phyloP scores from a whole-genome alignment of 2,888 invertebrate species.

The Poecilus cupreus region DNA sequence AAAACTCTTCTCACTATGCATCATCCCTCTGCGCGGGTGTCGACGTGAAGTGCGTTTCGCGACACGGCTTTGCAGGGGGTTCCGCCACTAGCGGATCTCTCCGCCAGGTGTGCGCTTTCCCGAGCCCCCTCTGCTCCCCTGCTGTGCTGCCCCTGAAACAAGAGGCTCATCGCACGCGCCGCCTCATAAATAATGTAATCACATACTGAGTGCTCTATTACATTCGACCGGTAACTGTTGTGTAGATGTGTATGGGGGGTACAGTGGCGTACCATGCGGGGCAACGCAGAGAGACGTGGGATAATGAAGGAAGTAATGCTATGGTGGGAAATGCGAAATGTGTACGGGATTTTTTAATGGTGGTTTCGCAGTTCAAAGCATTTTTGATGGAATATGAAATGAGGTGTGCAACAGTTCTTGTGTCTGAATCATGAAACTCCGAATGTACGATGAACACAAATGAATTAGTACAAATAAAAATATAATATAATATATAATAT shows the following conservation, averaged over 20 bases:
- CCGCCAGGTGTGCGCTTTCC: conserved; percentile 33
- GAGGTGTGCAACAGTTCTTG: neutral
- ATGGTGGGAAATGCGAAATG: conserved; percentile 29
- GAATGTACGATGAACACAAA: too few relatives aligned
- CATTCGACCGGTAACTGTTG: conserved; percentile 62
- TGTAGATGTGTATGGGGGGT: neutral
- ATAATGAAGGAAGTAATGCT: neutral
- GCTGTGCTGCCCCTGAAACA: conserved; percentile 28
- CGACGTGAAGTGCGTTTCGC: conserved; percentile 23
- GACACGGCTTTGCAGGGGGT: conserved; percentile 15
- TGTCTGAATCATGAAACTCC: neutral
- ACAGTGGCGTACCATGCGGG: neutral
- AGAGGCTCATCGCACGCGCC: conserved; percentile 41
- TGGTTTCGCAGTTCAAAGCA: neutral
- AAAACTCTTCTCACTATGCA: conserved; percentile 2
- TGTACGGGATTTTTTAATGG: conserved; percentile 37
- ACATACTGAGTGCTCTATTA: conserved; percentile 69
- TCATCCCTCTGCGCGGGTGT: conserved; percentile 2
- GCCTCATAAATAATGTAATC: conserved; percentile 70
- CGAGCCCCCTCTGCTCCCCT: neutral
- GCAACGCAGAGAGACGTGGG: neutral
- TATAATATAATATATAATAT: too few relatives aligned
- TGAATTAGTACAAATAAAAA: too few relatives aligned
- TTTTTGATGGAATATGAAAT: neutral
- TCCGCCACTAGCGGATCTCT: neutral